phyloP scores from a whole-genome alignment of 2,797 vertebrate genomes.

The Megalops cyprinoides region DNA sequence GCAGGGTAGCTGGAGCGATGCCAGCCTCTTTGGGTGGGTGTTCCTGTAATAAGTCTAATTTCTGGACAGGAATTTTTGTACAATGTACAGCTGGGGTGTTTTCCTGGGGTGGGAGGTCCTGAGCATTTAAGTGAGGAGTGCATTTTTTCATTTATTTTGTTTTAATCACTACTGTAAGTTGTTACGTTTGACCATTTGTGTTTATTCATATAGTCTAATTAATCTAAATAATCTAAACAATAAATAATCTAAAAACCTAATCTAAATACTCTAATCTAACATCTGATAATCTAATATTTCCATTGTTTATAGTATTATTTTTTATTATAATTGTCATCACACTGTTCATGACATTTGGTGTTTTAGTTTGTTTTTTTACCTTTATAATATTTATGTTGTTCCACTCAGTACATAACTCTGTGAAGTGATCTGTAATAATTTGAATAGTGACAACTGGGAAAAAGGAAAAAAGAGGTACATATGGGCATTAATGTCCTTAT shows the following conservation, averaged over 20 bases:
- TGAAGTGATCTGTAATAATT: too few species aligned
- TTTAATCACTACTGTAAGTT: neutral
- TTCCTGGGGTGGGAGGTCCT: neutral
- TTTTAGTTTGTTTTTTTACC: too few species aligned
- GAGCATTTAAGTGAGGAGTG: neutral
- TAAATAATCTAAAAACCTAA: neutral
- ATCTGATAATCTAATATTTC: too few species aligned
- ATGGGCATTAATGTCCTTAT: neutral
- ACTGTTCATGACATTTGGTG: too few species aligned
- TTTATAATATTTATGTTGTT: too few species aligned
- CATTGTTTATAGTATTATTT: too few species aligned
- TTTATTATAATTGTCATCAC: too few species aligned
- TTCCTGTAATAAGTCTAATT: constrained; percentile 7
- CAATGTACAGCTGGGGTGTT: neutral
- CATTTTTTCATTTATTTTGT: neutral
- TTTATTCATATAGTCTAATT: neutral
- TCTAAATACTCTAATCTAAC: neutral
- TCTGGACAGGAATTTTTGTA: neutral
- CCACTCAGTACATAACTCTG: too few species aligned
- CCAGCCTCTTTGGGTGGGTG: constrained; percentile 11
- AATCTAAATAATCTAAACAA: neutral
- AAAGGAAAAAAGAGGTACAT: neutral
- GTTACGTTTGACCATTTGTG: neutral
- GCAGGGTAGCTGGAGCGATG: neutral
- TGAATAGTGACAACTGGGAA: too few species aligned